Base-by-base conservation (phyloP, 2,888 invertebrate genomes). In the Erebia aethiops region DNA sequence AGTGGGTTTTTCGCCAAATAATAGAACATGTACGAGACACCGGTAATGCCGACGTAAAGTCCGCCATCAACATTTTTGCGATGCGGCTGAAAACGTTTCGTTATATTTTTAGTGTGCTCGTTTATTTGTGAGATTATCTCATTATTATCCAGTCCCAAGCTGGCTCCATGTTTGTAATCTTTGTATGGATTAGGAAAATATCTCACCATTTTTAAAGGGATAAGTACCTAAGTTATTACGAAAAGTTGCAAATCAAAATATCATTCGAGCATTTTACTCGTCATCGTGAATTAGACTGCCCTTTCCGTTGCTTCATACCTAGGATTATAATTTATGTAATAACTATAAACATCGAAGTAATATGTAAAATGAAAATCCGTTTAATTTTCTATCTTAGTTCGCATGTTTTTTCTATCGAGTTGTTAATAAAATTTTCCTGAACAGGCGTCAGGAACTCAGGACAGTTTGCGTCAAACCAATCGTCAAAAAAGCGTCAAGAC, bases 21-120 rank as follows among this genome's bases (percentile, higher is more conserved):
- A 84, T 96, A 95, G 80, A 96, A 96, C 96, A 97, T 97, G 82
- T 95, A 98, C 0, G 96, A 95, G 64, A 97, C 94, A 11, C 98
- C 97, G 58, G 95, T 94, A 46, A 95, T 87, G 0, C 97, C 96
- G 58, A 96, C 94, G 82, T 97, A 97, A 1, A 96, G 80, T 0
- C 96, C 96, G 11, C 92, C 93, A 11, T 90, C 89, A 9, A 96
- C 95, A 81, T 95, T 87, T 73, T 86, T 88, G 1, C 77, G 79
- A 0, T 82, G 76, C 1, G 92, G 89, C 65, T 81, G 85, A 62
- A 89, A 71, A 16, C 88, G 86, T 74, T 89, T 91, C 1, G 80
- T 77, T 70, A 92, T 92, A 70, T 78, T 88, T 60, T 78, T 78
- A 16, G 90, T 71, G 69, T 90, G 80, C 1, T 90, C 89, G 63